These are phyloP conservation scores for Romanomermis culicivorax DNA, from an alignment of 2,888 invertebrate genomes.

Conservation along the genomic window DNA sequence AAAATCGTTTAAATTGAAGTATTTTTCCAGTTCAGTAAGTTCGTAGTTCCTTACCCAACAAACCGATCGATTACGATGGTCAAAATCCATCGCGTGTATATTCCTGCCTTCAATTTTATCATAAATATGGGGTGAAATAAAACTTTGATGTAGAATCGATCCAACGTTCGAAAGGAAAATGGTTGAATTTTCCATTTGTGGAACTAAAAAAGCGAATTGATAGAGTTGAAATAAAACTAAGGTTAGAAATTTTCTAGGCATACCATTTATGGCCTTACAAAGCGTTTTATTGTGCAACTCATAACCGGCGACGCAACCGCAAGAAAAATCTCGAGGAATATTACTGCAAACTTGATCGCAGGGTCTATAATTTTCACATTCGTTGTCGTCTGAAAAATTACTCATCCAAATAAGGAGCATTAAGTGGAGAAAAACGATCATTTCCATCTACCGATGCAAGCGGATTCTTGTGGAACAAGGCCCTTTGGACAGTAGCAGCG, in stretches of 20 bases:
- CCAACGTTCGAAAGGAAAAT: not conserved
- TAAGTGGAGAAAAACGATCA: too few relatives aligned
- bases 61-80: slow-evolving; percentile 44
- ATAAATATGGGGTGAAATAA: slow-evolving; percentile 38
- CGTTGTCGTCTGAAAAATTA: slow-evolving; percentile 15
- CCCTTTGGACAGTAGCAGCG: slow-evolving; percentile 53
- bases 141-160: slow-evolving; percentile 31
- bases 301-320: slow-evolving; percentile 53
- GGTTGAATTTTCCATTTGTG: not conserved
- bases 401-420: too few relatives aligned
- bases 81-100: slow-evolving; percentile 39
- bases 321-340: slow-evolving; percentile 41
- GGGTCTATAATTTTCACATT: slow-evolving; percentile 15
- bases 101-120: slow-evolving; percentile 27
- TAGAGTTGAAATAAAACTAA: not conserved
- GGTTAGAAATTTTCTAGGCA: slow-evolving; percentile 16
- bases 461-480: slow-evolving; percentile 40
- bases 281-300: slow-evolving; percentile 33
- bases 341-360: slow-evolving; percentile 27
- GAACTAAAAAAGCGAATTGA: not conserved
- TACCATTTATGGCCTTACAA: slow-evolving; percentile 49
- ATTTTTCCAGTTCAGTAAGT: not conserved
- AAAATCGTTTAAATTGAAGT: not conserved
- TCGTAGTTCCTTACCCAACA: slow-evolving; percentile 42
- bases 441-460: slow-evolving; percentile 41